These are phyloP conservation scores for Drosophila ironensis DNA, from an alignment of 1,140 invertebrate genomes.

Conservation along the genomic window DNA sequence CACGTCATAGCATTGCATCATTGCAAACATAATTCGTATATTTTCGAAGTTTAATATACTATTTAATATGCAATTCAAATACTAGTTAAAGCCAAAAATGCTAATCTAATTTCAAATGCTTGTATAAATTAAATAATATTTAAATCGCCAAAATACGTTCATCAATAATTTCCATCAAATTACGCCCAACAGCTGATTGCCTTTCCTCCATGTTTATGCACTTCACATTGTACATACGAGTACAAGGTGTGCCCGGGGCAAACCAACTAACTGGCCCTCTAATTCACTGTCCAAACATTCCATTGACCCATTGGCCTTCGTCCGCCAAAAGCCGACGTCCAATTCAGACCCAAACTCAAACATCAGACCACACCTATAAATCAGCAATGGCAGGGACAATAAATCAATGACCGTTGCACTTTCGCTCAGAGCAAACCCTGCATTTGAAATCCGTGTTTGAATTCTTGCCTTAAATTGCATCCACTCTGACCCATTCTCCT, in stretches of 20 bases:
- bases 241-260: background rate
- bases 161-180: too few species aligned
- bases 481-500: constrained; percentile 16
- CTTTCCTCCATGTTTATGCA: too few species aligned
- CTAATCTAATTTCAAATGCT: too few species aligned
- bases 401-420: constrained; percentile 63
- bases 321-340: constrained; percentile 6
- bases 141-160: too few species aligned
- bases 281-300: background rate
- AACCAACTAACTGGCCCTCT: background rate
- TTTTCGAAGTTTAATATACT: too few species aligned
- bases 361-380: constrained; percentile 49
- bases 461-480: background rate
- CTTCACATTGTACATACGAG: too few species aligned
- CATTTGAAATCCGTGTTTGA: constrained; percentile 15
- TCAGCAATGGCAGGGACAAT: constrained; percentile 51
- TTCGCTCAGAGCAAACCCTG: constrained; percentile 32
- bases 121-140: too few species aligned
- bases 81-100: background rate
- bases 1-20: too few species aligned
- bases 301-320: constrained; percentile 28
- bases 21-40: too few species aligned
- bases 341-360: constrained; percentile 16
- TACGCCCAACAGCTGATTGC: too few species aligned
- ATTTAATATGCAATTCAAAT: too few species aligned